Evolutionary conservation across 2,113 vertebrate genomes (phyloP).

Genomic region (Sphyrna mokarran): DNA sequence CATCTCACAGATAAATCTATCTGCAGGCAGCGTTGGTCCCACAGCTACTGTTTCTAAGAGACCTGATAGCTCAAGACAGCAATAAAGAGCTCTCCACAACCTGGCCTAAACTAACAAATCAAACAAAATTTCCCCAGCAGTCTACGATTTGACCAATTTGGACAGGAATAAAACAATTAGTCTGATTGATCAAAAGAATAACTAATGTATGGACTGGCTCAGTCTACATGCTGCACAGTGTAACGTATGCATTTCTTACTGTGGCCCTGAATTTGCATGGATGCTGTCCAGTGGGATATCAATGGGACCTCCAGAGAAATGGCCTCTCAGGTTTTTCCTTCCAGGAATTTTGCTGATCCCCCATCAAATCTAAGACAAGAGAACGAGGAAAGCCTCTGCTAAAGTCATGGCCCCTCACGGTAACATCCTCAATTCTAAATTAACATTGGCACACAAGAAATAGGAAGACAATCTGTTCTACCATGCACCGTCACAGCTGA

Average conservation of each 20-base stretch:
- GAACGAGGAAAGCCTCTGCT: neutral
- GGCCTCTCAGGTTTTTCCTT: neutral
- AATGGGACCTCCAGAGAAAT: neutral
- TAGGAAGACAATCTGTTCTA: neutral
- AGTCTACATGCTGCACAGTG: neutral
- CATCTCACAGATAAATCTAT: constrained; percentile 26
- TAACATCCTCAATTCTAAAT: neutral
- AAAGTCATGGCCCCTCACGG: neutral
- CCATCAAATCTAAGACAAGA: neutral
- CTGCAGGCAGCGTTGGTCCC: constrained; percentile 18
- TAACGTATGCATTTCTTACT: neutral
- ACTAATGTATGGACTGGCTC: neutral
- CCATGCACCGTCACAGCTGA: neutral
- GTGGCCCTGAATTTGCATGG: neutral
- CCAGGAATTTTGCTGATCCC: neutral
- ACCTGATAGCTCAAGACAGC: neutral
- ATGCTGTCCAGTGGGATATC: neutral
- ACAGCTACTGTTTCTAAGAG: constrained; percentile 30
- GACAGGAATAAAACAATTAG: constrained; percentile 20
- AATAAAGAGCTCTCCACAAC: constrained; percentile 20
- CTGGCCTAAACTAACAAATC: constrained; percentile 23
- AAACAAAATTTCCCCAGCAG: neutral
- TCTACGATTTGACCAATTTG: neutral
- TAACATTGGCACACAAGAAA: neutral
- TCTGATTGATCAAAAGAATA: constrained; percentile 25